Evolutionary conservation across 2,113 vertebrate species (phyloP).

Genomic region (Eretmodus cyanostictus): DNA sequence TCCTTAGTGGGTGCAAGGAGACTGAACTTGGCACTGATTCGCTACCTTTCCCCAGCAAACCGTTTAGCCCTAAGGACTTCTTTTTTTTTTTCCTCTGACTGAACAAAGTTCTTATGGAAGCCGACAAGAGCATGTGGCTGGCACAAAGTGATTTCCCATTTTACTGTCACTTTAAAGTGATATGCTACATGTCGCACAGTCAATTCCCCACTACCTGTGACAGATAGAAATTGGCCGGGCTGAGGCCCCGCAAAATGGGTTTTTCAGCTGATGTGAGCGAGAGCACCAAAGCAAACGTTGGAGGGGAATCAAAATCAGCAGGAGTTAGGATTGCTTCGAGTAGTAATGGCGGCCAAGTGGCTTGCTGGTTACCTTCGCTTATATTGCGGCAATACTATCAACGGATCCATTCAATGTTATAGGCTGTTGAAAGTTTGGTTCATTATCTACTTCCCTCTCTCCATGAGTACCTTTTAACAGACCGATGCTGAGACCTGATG

Average conservation of each 20-base stretch:
- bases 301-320: conserved; percentile 27
- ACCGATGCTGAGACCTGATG: background rate
- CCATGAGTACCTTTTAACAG: background rate
- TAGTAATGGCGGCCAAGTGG: conserved; percentile 3
- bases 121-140: conserved; percentile 55
- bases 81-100: conserved; percentile 50
- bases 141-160: conserved; percentile 63
- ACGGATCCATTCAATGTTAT: background rate
- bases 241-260: conserved; percentile 54
- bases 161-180: conserved; percentile 66
- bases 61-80: conserved; percentile 54
- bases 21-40: conserved; percentile 24
- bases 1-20: conserved; percentile 1
- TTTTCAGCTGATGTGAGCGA: conserved; percentile 61
- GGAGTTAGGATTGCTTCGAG: conserved; percentile 24
- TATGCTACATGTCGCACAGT: conserved; percentile 60
- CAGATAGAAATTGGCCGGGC: conserved; percentile 61
- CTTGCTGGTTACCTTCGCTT: background rate
- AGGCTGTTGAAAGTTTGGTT: conserved; percentile 2
- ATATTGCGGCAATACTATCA: background rate
- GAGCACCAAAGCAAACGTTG: conserved; percentile 28
- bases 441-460: background rate
- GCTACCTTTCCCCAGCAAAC: conserved; percentile 36
- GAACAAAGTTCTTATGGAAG: conserved; percentile 64
- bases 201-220: conserved; percentile 62